Evolutionary conservation across 2,797 vertebrate genomes (phyloP).

Genomic region (Microctenopoma stevenorrisi): DNA sequence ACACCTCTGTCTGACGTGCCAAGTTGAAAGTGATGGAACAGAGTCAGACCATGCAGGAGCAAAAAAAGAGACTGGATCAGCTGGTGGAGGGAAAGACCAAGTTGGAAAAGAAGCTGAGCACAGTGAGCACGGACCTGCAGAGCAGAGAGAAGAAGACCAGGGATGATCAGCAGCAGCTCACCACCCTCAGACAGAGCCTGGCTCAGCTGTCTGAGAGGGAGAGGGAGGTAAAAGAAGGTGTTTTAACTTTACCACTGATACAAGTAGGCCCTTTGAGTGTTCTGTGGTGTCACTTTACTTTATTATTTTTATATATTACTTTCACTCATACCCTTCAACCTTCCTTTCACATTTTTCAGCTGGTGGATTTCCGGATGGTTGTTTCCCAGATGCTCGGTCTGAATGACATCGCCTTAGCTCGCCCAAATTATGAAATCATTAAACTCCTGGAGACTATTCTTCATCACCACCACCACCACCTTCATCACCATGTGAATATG

Average conservation of each 20-base stretch:
- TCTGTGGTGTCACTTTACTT: no score
- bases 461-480: slow-evolving; percentile 77
- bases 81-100: slow-evolving; percentile 87
- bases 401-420: slow-evolving; percentile 69
- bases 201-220: slow-evolving; percentile 86
- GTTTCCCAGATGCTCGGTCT: slow-evolving; percentile 88
- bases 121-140: slow-evolving; percentile 84
- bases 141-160: slow-evolving; percentile 74
- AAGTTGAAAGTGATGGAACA: slow-evolving; percentile 91
- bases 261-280: no score
- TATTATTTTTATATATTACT: no score
- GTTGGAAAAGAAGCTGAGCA: slow-evolving; percentile 82
- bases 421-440: slow-evolving; percentile 90
- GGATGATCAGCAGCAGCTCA: slow-evolving; percentile 82
- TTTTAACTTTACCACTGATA: no score
- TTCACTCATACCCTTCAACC: neutral
- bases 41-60: slow-evolving; percentile 86
- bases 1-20: slow-evolving; percentile 67
- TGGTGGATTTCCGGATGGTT: slow-evolving; percentile 88
- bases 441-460: slow-evolving; percentile 86
- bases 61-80: slow-evolving; percentile 84
- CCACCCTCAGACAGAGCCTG: slow-evolving; percentile 74
- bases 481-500: slow-evolving; percentile 35
- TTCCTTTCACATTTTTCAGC: slow-evolving; percentile 70
- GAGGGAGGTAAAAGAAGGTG: slow-evolving; percentile 80